Evolutionary conservation across 1,140 invertebrate genomes (phyloP), one percentile per base, ranked within the genome.

Genomic region (Gyrodactylus salaris): DNA sequence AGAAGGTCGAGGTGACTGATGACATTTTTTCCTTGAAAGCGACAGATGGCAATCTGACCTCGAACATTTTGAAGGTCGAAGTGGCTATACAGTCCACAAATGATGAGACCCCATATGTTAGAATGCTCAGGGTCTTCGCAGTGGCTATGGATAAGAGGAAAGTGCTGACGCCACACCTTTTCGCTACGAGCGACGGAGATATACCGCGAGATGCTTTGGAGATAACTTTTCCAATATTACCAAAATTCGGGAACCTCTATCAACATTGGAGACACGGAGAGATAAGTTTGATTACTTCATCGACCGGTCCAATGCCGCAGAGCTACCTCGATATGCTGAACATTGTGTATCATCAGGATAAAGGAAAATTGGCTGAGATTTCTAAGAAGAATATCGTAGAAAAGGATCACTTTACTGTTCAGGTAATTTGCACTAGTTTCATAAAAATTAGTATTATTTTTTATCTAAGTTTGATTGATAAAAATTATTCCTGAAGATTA

Each of bases 61-160:
- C 70, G n/a, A 1, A 21, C 20, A 23, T 26, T 71, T 22, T 71
- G 20, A 25, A 71, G 1, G 24, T 71, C 25, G 24, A 71, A 71
- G 25, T 71, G 1, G 21, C 26, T 24, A 71, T 71, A 16, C 70
- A 71, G 1, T 71, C 70, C 1, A 25, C 25, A 1, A 71, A 71
- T 71, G 70, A 71, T 25, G 70, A 71, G n/a, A 21, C 24, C 20
- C 70, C 70, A 25, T 54, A 54, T 54, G 25, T 71, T 71, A 20
- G 21, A 1, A 71, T 71, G 20, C 26, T 71, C 16, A 71, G 25
- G 25, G n/a, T 20, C 1, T 71, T 71, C 24, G 20, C 21, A 24
- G 23, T 71, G 7, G 21, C 70, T 1, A 20, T 71, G 21, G 70
- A 26, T 20, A 21, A 71, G 25, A 71, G 1, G 7, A 7, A 25